Evolutionary conservation across 2,888 invertebrate genomes (phyloP).

Genomic region (Ochlodes sylvanus): DNA sequence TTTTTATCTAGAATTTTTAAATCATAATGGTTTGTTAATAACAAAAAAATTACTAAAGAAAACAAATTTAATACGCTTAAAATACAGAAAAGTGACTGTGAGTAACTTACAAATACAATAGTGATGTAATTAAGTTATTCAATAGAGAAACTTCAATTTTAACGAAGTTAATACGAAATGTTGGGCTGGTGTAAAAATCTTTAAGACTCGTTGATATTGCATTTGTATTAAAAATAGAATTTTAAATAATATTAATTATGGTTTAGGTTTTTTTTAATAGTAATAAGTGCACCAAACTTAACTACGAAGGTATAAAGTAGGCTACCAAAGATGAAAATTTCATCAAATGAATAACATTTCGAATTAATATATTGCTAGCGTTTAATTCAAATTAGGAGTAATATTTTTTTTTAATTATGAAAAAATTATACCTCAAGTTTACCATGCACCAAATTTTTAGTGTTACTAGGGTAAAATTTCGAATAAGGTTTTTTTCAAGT

Average conservation of each 20-base stretch:
- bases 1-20: neutral
- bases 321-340: slow-evolving; percentile 80
- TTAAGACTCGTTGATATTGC: slow-evolving; percentile 38
- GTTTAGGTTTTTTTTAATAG: slow-evolving; percentile 21
- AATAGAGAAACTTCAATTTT: slow-evolving; percentile 12
- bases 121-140: slow-evolving; percentile 32
- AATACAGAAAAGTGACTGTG: slow-evolving; percentile 10
- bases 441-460: slow-evolving; percentile 82
- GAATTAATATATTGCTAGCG: slow-evolving; percentile 54
- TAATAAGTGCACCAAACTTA: slow-evolving; percentile 68
- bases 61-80: slow-evolving; percentile 20
- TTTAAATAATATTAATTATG: slow-evolving; percentile 33
- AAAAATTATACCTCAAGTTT: slow-evolving; percentile 82
- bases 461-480: slow-evolving; percentile 63
- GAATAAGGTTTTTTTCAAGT: slow-evolving; percentile 62
- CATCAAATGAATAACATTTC: slow-evolving; percentile 80
- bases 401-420: slow-evolving; percentile 50
- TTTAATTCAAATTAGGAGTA: slow-evolving; percentile 50
- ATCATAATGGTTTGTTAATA: neutral
- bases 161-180: slow-evolving; percentile 19
- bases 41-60: neutral
- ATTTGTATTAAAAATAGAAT: slow-evolving; percentile 33
- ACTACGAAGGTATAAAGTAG: slow-evolving; percentile 70
- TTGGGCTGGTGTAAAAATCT: slow-evolving; percentile 30
- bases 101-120: slow-evolving; percentile 21